A percentile compares a stretch with the other conserved stretches of the same genome.
These are phyloP conservation scores for Ooceraea biroi DNA, from an alignment of 1,140 invertebrate species.

Conservation along the genomic window DNA sequence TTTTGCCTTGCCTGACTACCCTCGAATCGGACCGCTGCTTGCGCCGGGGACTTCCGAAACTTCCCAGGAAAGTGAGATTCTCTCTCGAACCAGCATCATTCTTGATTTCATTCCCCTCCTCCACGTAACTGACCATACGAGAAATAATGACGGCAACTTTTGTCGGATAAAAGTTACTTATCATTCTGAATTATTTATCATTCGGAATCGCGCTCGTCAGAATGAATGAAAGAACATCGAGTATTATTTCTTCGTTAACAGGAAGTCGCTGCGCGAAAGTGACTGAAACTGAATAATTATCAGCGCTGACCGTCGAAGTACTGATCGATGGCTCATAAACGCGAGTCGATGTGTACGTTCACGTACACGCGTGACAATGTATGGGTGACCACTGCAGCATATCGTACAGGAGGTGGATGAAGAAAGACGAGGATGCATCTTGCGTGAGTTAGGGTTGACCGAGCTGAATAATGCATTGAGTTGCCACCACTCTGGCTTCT, in stretches of 20 bases:
- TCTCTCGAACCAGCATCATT: slow-evolving; percentile 33
- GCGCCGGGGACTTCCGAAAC: slow-evolving; percentile 77
- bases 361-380: not conserved
- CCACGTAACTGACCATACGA: slow-evolving; percentile 15
- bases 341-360: slow-evolving; percentile 28
- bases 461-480: slow-evolving; percentile 82
- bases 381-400: slow-evolving; percentile 63
- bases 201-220: not conserved
- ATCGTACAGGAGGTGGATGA: slow-evolving; percentile 68
- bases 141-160: not conserved
- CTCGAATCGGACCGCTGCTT: slow-evolving; percentile 78
- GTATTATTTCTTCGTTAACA: not conserved
- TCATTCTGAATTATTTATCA: not conserved
- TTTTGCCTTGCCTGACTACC: slow-evolving; percentile 80
- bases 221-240: not conserved
- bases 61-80: slow-evolving; percentile 57
- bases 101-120: slow-evolving; percentile 27
- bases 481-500: slow-evolving; percentile 77
- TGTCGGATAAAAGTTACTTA: too few relatives aligned
- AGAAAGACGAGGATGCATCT: slow-evolving; percentile 78
- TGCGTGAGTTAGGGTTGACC: slow-evolving; percentile 83
- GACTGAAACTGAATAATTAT: not conserved
- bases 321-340: slow-evolving; percentile 63
- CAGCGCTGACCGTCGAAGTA: slow-evolving; percentile 41
- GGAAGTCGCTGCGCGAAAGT: not conserved